Evolutionary conservation across 2,797 vertebrate species (phyloP).

Genomic region (Arctocebus calabarensis): DNA sequence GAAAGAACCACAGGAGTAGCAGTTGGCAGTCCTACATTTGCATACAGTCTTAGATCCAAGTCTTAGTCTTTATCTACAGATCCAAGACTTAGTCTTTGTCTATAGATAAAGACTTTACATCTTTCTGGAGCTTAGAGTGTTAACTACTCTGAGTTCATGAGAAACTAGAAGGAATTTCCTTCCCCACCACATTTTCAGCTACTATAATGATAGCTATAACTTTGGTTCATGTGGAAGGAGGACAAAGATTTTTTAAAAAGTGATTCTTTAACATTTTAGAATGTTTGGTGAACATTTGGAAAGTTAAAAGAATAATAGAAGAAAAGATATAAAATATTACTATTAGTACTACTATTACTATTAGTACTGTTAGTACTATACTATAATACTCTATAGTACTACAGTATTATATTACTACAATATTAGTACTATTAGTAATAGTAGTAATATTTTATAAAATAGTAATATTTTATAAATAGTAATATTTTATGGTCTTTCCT

Average conservation of each 20-base stretch:
- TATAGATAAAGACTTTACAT: background rate
- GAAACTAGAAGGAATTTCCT: constrained; percentile 16
- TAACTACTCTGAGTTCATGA: background rate
- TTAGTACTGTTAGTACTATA: no score
- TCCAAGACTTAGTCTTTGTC: no score
- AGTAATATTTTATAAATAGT: no score
- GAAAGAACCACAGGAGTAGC: background rate
- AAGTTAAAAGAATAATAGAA: constrained; percentile 32
- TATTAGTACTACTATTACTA: no score
- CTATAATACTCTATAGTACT: no score
- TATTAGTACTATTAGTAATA: no score
- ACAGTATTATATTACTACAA: no score
- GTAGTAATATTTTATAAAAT: no score
- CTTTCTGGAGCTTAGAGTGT: background rate
- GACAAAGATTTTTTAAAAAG: constrained; percentile 48
- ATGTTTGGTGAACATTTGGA: constrained; percentile 15
- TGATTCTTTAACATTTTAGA: constrained; percentile 24
- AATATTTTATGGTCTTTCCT: no score
- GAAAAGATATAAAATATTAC: background rate
- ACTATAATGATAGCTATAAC: background rate
- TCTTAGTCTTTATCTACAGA: no score
- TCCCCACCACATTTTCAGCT: background rate
- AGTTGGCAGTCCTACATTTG: background rate
- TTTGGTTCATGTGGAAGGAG: constrained; percentile 43
- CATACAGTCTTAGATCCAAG: background rate